These are phyloP conservation scores for Entomyzon cyanotis DNA, from an alignment of 2,113 vertebrate genomes.

Conservation along the genomic window DNA sequence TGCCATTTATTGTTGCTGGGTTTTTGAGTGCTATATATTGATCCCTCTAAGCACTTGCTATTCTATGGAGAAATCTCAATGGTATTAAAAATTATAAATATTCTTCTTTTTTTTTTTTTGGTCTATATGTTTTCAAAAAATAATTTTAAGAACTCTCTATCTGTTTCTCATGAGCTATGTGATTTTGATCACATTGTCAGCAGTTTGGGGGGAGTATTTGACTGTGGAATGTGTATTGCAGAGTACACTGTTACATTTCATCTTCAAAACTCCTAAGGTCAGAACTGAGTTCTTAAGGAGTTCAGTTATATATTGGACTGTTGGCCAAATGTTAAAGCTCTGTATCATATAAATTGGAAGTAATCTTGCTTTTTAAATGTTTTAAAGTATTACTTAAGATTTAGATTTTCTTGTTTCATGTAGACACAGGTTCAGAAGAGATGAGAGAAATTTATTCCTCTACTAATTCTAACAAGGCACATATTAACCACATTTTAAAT, in stretches of 20 bases:
- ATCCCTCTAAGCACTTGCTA: not conserved
- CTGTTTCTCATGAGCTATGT: not conserved
- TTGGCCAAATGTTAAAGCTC: not conserved
- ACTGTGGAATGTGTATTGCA: fast-evolving
- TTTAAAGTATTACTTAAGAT: not conserved
- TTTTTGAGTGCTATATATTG: not conserved
- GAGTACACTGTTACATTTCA: not conserved
- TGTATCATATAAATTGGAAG: not conserved
- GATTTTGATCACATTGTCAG: not conserved
- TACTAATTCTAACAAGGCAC: not conserved
- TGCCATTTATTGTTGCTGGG: not conserved
- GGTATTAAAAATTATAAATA: not conserved
- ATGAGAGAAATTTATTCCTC: not conserved
- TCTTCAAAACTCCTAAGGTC: not conserved
- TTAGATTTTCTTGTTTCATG: not conserved
- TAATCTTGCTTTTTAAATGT: not conserved
- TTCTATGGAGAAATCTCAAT: not conserved
- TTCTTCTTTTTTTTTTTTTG: not conserved
- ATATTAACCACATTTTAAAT: not conserved
- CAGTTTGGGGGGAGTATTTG: not conserved
- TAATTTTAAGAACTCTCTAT: not conserved
- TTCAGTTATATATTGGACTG: not conserved
- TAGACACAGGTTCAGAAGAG: not conserved
- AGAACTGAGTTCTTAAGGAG: not conserved
- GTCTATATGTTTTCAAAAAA: not conserved